Evolutionary conservation across 2,797 vertebrate genomes (phyloP), one percentile per base, ranked within the genome.

Genomic region (Poecilia picta): DNA sequence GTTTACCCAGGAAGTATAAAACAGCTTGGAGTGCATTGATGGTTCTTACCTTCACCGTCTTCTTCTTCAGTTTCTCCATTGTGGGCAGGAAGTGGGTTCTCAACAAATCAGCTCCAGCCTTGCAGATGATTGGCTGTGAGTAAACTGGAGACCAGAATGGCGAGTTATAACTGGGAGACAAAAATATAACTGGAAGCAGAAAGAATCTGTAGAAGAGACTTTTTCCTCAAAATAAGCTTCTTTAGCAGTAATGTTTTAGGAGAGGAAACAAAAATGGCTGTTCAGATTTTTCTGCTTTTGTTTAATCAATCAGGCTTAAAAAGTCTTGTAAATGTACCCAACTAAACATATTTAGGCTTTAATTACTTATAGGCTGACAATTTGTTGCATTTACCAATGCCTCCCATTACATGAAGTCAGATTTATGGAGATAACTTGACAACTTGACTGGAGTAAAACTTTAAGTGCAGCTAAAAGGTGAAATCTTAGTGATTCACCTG

Each of bases 81-180:
- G 98, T 99, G 41, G 98, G 97, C 83, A 99, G 95, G 92, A 99
- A 99, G 91, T 99, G 98, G 79, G 93, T 96, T 90, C 96, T 97
- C 71, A 99, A 94, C 77, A 99, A 95, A 92, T 98, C 97, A 1
- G 96, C 96, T 66, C 97, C 96, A 70, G 98, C 97, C 92, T 98
- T 99, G 94, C 97, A 97, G 94, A 99, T 99, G 92, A 99, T 99
- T 33, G 98, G 98, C 92, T 99, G 98, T 77, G 97, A 97, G 78
- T 97, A 99, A 82, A 99, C 98, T 99, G 91, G 5, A 89, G 31
- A 83, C 43, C 77, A 53, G 83, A 0, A 75, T 10, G 80, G 45
- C 16, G 15, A 2, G 82, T 81, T 55, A 66, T 20, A 64, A 46
- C 72, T 72, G 68, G 13, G 5, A 55, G 10, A 45, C 2, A 71